Base-by-base conservation (phyloP, 1,140 invertebrate species). In the Thalassaphorura encarpata region DNA sequence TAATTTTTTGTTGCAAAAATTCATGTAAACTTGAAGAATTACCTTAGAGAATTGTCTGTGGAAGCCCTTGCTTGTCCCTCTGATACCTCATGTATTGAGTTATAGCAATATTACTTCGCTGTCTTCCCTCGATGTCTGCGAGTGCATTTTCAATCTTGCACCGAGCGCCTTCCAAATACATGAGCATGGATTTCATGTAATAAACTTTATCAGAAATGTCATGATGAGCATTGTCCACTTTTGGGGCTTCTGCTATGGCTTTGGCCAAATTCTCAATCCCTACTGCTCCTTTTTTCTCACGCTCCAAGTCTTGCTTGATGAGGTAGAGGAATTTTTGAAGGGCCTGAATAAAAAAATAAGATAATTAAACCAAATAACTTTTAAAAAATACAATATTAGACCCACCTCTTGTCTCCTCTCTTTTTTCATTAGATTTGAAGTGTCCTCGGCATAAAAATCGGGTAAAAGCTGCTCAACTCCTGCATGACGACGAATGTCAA, bases 401-500 rank as follows among this genome's bases (percentile, higher is more conserved):
- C n/a, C 24, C n/a, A 18, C 26, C n/a, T n/a, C 31, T 33, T 87
- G 89, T 65, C 91, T 76, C 47, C 91, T 73, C 66, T 94, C 91
- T 50, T 81, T 77, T 69, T 95, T 93, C 91, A 97, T 95, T 15
- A 85, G 84, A 60, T 94, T 79, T 1, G 87, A 89, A 49, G 87
- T 82, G 72, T 96, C 90, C 72, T 97, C 91, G 57, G 90, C 90
- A 72, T 93, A 95, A 73, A 93, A 94, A 70, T 95, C 89, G 0
- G 91, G 87, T 33, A 96, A 71, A 26, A 93, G 74, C 70, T 94
- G 89, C 69, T 95, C 86, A 3, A 79, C 76, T 29, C 77, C 73
- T 43, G 78, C 76, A 56, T 78, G 39, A 77, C 79, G 65, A 76
- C 80, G 33, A 82, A 72, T 65, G 78, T 78, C 15, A 80, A 73